Evolutionary conservation across 2,113 vertebrate species (phyloP), one percentile per base, ranked within the genome.

Genomic region (Leucosticte australis): DNA sequence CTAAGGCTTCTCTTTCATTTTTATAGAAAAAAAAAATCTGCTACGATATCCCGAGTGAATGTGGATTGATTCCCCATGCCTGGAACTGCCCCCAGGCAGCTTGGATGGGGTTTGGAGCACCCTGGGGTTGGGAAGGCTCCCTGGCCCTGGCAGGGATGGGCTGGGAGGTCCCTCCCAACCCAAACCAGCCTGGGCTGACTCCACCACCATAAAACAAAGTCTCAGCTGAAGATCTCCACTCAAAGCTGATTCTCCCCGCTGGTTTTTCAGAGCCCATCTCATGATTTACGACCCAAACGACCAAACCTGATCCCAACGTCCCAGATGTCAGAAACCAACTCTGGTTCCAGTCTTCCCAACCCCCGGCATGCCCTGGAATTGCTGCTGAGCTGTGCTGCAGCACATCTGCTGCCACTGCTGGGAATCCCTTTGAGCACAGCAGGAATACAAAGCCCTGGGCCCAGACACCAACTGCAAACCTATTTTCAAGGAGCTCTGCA

Each of bases 301-400:
- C 47, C 24, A 11, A 18, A 68, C 2, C 60, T 13, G 64, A 64
- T 59, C 57, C 33, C 15, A 57, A 0, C 17, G 4, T 28, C 52
- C 15, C 50, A 50, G 21, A 16, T 8, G 41, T 14, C 57, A 41
- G 57, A 9, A 52, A 3, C 10, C 63, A 63, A 20, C 7, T 22
- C 13, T 0, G 0, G 65, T 37, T 35, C 1, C 5, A 12, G 6
- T 9, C 24, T 39, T 62, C 76, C 62, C 44, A 18, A 12, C 14
- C 27, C 35, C 33, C 56, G 30, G 3, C 46, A 41, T 6, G 19
- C n/a, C 64, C 44, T 47, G 67, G 49, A 70, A 30, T 1, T 31
- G 62, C 88, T 44, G 6, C 39, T 13, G n/a, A 9, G 8, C 0
- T 10, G 15, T 33, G 53, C 28, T 23, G 39, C 59, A 52, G 68